Evolutionary conservation across 2,888 invertebrate species (phyloP), one percentile per base, ranked within the genome.

Genomic region (Dermolepida albohirtum): DNA sequence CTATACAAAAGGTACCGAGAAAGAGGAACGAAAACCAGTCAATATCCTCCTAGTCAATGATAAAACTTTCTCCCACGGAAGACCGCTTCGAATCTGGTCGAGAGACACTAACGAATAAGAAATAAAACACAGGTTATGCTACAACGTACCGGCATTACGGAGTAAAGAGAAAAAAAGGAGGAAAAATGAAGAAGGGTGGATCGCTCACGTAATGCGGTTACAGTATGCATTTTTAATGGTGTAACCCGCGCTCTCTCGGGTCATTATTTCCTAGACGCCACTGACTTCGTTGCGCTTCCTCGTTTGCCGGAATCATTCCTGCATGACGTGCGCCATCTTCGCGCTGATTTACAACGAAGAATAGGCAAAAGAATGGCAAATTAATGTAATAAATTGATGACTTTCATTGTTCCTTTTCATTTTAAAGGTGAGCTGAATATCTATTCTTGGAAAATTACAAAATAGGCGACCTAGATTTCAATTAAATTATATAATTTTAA

Each of bases 161-260:
- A 34, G 34, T 34, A 34, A 34, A 34, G 34, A 34, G 2, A 34
- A 2, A 6, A 34, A 34, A 10, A 29, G 29, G 34, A 6, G 6
- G 22, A 34, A 34, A 34, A 34, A 34, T 44, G 44, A 47, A 47
- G 50, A 44, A 65, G 64, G 64, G 64, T 65, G 64, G 34, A 34
- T 51, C 54, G 54, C 64, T 65, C 64, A 65, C 64, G 64, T 65
- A 65, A 65, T 54, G 64, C 44, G 54, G 64, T 54, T 65, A 65
- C 64, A 43, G 41, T 54, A 12, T 27, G 64, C 64, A 65, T 65
- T 65, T 65, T 65, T 65, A 65, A 29, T 54, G 52, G 64, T 54
- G 14, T 52, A 52, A 40, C 64, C 50, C 49, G 62, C 50, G 34
- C 47, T 47, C 50, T 16, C 47, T 47, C 49, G 40, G 54, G 40